Evolutionary conservation across 2,888 invertebrate species (phyloP), one percentile per base, ranked within the genome.

Genomic region (Terebella lapidaria): DNA sequence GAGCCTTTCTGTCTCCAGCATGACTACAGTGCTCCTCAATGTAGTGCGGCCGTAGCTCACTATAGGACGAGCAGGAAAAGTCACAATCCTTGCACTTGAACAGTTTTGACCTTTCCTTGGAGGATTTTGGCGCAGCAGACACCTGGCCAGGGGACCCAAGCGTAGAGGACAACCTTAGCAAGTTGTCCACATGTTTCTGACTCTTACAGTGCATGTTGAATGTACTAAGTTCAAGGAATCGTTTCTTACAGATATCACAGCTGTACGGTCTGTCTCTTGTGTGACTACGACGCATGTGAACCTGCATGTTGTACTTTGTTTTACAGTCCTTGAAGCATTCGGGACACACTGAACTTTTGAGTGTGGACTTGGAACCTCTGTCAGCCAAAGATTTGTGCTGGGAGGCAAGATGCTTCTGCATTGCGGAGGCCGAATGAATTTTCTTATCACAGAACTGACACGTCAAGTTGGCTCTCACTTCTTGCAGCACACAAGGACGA

Each of bases 41-140:
- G 56, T 71, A 74, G 63, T 77, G 77, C 1, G 71, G 69, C 42
- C 74, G 61, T 5, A 77, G 61, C 28, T 72, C 73, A 27, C 67
- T 64, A 53, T 73, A 72, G n/a, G 65, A 62, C 2, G 58, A 56
- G 3, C 70, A 71, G 28, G 61, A 70, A 61, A 71, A 74, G 5
- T 71, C 70, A 66, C 77, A 77, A 49, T 72, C 70, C 22, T 71
- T 68, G 64, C 77, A 77, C 57, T 73, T 73, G 56, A 57, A 54
- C 10, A 30, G 35, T n/a, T 45, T 29, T 24, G 10, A 4, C 10
- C 27, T 30, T 18, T 47, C 5, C 24, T 45, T 35, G n/a, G 3
- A 2, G 53, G 30, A n/a, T 5, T 20, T 10, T 22, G 49, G 49
- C 35, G 18, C 10, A 35, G 10, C 10, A 35, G 35, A 18, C 18